Base-by-base conservation (phyloP, 30 jellyfish, hydroid and myxozoan genomes). In the Cassiopea andromeda region DNA sequence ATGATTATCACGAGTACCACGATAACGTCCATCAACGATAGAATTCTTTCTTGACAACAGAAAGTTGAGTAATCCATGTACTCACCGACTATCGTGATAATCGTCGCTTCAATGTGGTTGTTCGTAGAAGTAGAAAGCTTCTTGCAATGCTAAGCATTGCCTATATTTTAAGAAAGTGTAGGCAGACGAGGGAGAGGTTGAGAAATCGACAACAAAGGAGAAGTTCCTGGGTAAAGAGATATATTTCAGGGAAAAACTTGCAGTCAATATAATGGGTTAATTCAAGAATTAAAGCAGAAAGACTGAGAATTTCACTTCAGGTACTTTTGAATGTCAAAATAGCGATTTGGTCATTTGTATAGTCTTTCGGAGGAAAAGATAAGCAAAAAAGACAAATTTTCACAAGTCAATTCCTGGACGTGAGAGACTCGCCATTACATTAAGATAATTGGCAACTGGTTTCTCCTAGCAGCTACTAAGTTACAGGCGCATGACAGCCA, bases 391-490 rank as follows among this genome's bases (percentile, higher is more conserved):
- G 88, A 87, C 46, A 87, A 44, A 48, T 61, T 78, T 87, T 49
- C 94, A 85, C 64, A 77, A 64, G 49, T 46, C 89, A 48, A 82
- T 89, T 44, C 69, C 89, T 71, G 85, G 89, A 43, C 82, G 89
- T 7, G 88, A 73, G 64, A 73, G 92, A 80, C 60, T 89, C 46
- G 92, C 73, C 44, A 80, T 89, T 17, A 74, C 97, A n/a, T 66
- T 89, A 80, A 47, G 84, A 57, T 89, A 89, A 38, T 83, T 89
- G 49, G 97, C 97, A 47, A 81, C 93, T 59, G 97, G 85, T 17
- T 1, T 81, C 66, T 89, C 97, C 43, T 93, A 89, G 89, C 93
- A 89, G 74, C 71, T 89, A 1, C 92, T 59, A 58, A 89, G 97
- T 70, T 89, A 80, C 64, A 93, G 92, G 17, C 89, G 96, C 44